Evolutionary conservation across 2,113 vertebrate genomes (phyloP), one percentile per base, ranked within the genome.

Genomic region (Numida meleagris): DNA sequence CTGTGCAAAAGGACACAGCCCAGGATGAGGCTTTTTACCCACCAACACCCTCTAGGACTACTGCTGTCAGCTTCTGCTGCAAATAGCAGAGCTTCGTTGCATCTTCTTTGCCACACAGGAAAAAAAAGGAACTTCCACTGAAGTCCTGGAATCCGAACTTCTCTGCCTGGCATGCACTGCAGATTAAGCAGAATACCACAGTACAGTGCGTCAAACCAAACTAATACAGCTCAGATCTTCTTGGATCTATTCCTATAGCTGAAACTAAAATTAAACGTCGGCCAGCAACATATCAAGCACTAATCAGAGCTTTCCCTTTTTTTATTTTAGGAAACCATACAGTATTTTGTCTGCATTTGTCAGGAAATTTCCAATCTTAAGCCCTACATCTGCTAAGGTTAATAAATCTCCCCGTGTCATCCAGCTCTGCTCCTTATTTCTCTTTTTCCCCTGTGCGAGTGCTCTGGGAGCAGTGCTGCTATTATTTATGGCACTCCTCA

Each of bases 401-500:
- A 95, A 95, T 94, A 94, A 95, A 93, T 95, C 91, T 96, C 78
- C 68, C 43, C 0, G 0, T 40, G 48, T 79, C 85, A 51, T 36
- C 59, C 65, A 43, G 23, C 46, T 89, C 43, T 74, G 61, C 55
- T 87, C 85, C 78, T 82, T 45, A n/a, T 59, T 88, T 89, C 86
- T 90, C 51, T 73, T 84, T 83, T 63, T 55, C 67, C 57, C 42
- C 86, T 50, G 59, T 55, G 57, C 3, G 29, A 82, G 58, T 29
- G 66, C 87, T 90, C 34, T 2, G 75, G 68, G 76, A 89, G 72
- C 67, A 79, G 66, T 58, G 62, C 70, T 9, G 18, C 89, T 74
- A 86, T 94, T 95, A 96, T 93, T 91, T 90, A 94, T 89, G 93
- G 96, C 90, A 76, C 85, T 6, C 81, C 80, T 55, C 81, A 86